Evolutionary conservation across 2,888 invertebrate species (phyloP).

Genomic region (Aphidoletes aphidimyza): DNA sequence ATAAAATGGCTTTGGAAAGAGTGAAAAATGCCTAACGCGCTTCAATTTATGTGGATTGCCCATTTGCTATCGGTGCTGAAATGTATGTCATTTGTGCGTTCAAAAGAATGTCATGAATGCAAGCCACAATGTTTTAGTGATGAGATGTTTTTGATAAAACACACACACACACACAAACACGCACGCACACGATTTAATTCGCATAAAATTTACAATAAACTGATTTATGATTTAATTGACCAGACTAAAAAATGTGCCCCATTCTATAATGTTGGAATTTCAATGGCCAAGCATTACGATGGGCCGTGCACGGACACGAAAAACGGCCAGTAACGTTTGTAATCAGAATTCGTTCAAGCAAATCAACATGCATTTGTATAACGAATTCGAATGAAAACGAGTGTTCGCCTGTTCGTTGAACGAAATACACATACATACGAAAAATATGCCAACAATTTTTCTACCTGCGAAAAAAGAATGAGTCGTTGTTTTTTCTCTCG

Average conservation of each 20-base stretch:
- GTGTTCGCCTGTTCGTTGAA: neutral
- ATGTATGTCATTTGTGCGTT: slow-evolving; percentile 31
- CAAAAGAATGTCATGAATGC: slow-evolving; percentile 2
- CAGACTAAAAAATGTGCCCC: slow-evolving; percentile 33
- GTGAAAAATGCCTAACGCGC: neutral
- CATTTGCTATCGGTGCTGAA: slow-evolving; percentile 10
- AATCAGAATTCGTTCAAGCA: too few species aligned
- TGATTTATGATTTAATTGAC: slow-evolving; percentile 45
- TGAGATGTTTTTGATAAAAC: neutral
- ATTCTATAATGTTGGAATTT: neutral
- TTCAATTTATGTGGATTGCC: neutral
- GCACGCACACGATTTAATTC: neutral
- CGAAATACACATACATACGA: slow-evolving; percentile 31
- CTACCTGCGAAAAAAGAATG: slow-evolving; percentile 15
- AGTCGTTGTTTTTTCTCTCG: neutral
- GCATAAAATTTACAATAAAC: neutral
- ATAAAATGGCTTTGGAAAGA: neutral
- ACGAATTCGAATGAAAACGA: neutral
- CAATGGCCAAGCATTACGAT: neutral
- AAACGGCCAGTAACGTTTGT: neutral
- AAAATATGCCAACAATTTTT: slow-evolving; percentile 33
- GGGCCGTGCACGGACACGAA: too few species aligned
- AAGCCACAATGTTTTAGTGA: neutral
- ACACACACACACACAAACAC: neutral
- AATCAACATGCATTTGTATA: too few species aligned